Percentiles rank a stretch among this genome's conserved stretches.
These are phyloP conservation scores for Saccostrea cuccullata DNA, from an alignment of 1,140 invertebrate genomes.

Conservation along the genomic window DNA sequence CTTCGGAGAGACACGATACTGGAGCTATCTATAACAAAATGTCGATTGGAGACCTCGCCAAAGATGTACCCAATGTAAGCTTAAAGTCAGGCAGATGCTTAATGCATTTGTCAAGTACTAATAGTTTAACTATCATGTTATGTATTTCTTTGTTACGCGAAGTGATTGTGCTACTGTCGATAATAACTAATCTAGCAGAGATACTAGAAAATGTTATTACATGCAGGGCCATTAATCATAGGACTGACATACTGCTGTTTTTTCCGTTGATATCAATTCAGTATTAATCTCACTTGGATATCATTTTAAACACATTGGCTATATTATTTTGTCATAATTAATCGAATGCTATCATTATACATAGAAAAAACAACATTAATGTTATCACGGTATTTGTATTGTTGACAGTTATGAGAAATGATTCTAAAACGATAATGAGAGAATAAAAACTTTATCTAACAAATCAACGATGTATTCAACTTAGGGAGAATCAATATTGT, in stretches of 20 bases:
- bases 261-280: background rate
- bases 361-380: too few relatives aligned
- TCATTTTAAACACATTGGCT: background rate
- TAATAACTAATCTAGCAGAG: background rate
- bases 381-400: too few relatives aligned
- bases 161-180: background rate
- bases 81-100: background rate
- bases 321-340: background rate
- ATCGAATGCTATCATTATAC: too few relatives aligned
- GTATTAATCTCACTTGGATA: background rate
- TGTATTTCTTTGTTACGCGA: too few relatives aligned
- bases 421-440: too few relatives aligned
- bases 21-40: constrained; percentile 93
- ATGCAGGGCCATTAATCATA: background rate
- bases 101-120: too few relatives aligned
- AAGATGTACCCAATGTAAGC: constrained; percentile 82
- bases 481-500: too few relatives aligned
- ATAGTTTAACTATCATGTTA: too few relatives aligned
- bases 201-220: background rate
- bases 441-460: too few relatives aligned
- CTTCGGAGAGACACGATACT: constrained; percentile 91
- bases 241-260: background rate
- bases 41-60: constrained; percentile 86
- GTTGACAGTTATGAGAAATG: too few relatives aligned
- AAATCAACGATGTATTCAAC: too few relatives aligned